phyloP scores from a whole-genome alignment of 2,797 vertebrate genomes.

The Threskiornis aethiopicus region DNA sequence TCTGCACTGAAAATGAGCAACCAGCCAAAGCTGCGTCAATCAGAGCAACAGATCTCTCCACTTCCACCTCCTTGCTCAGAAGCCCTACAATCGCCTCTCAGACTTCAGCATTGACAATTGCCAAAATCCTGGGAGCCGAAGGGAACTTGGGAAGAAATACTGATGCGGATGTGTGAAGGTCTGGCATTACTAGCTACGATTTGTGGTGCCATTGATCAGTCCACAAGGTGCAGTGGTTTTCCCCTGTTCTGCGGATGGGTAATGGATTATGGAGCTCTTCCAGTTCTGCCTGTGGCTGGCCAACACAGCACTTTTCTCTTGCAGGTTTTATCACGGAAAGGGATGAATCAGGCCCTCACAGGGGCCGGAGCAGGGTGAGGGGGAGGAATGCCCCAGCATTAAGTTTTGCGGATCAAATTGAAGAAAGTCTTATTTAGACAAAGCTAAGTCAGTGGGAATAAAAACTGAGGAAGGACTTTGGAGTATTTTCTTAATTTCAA shows the following conservation, averaged over 20 bases:
- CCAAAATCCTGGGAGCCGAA: not conserved
- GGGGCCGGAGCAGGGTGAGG: accelerated
- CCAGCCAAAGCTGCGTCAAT: not conserved
- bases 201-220: not conserved
- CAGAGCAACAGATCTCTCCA: not conserved
- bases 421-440: not conserved
- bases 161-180: accelerated
- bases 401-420: not conserved
- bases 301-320: not conserved
- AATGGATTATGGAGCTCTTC: not conserved
- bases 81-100: not conserved
- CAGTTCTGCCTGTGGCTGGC: not conserved
- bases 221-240: not conserved
- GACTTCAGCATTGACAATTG: not conserved
- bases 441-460: not conserved
- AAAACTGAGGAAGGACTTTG: not conserved
- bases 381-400: not conserved
- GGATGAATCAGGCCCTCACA: not conserved
- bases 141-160: not conserved
- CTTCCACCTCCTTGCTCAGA: not conserved
- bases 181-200: accelerated
- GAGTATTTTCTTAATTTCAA: not conserved
- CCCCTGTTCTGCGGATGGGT: accelerated
- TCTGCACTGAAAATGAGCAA: not conserved
- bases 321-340: not conserved